These are phyloP conservation scores for Papilio gigon DNA, from an alignment of 2,888 invertebrate species.

Conservation along the genomic window DNA sequence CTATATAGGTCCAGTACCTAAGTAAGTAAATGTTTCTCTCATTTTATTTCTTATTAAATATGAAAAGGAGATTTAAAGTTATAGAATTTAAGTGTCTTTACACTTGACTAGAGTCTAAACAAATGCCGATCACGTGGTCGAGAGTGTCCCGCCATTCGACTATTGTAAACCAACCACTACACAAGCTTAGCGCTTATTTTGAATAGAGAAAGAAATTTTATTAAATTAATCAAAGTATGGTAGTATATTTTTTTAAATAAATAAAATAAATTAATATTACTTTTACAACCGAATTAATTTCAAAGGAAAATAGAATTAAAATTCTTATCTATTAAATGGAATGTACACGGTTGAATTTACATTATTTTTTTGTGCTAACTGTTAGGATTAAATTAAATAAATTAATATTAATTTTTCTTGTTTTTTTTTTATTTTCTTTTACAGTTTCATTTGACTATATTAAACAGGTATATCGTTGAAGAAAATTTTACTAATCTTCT, in stretches of 20 bases:
- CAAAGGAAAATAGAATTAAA: background rate
- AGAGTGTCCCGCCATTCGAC: no score
- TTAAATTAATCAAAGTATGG: no score
- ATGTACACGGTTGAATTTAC: background rate
- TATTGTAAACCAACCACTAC: no score
- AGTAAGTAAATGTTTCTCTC: background rate
- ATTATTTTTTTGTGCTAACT: background rate
- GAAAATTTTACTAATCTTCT: background rate
- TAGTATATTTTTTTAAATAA: no score
- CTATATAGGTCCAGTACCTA: constrained; percentile 12
- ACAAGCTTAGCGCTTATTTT: no score
- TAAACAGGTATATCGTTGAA: background rate
- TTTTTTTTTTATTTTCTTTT: no score
- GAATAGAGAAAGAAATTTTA: no score
- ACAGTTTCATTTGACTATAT: background rate
- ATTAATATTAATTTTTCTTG: background rate
- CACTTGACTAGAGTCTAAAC: background rate
- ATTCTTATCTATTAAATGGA: background rate
- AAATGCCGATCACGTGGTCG: no score
- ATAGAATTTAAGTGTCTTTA: background rate
- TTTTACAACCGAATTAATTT: no score
- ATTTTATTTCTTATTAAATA: background rate
- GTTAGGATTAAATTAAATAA: background rate
- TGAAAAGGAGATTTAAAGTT: background rate
- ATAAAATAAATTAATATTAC: no score